Percentiles rank a stretch among this genome's conserved stretches.
Evolutionary conservation across 1,140 invertebrate genomes (phyloP).

Genomic region (Palaemon carinicauda): DNA sequence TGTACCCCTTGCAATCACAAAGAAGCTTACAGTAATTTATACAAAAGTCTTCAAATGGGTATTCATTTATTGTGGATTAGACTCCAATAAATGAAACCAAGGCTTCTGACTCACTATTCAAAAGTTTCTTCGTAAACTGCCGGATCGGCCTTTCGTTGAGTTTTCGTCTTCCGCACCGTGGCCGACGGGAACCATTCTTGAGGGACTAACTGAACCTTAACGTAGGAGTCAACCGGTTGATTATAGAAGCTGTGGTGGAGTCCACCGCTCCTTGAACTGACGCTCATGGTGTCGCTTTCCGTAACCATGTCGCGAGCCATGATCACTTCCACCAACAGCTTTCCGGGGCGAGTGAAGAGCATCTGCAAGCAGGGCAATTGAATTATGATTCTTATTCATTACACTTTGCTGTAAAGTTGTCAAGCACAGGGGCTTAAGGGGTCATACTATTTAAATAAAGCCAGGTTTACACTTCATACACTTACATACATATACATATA

Average conservation of each 20-base stretch:
- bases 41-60: too few relatives aligned
- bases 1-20: too few relatives aligned
- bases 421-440: too few relatives aligned
- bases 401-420: too few relatives aligned
- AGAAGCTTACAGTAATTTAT: too few relatives aligned
- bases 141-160: conserved; percentile 49
- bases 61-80: too few relatives aligned
- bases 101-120: conserved; percentile 44
- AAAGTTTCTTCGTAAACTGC: conserved; percentile 56
- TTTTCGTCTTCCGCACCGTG: conserved; percentile 41
- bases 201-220: conserved; percentile 56
- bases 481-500: too few relatives aligned
- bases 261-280: neutral
- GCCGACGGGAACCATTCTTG: conserved; percentile 50
- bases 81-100: too few relatives aligned
- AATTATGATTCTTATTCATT: too few relatives aligned
- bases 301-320: conserved; percentile 52
- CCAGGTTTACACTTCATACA: neutral
- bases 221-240: conserved; percentile 50
- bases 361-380: neutral
- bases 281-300: conserved; percentile 36
- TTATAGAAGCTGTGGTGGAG: neutral
- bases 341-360: conserved; percentile 48
- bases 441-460: too few relatives aligned
- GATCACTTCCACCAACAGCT: conserved; percentile 52